phyloP scores from a whole-genome alignment of 2,113 vertebrate species.

The Catagonus wagneri region DNA sequence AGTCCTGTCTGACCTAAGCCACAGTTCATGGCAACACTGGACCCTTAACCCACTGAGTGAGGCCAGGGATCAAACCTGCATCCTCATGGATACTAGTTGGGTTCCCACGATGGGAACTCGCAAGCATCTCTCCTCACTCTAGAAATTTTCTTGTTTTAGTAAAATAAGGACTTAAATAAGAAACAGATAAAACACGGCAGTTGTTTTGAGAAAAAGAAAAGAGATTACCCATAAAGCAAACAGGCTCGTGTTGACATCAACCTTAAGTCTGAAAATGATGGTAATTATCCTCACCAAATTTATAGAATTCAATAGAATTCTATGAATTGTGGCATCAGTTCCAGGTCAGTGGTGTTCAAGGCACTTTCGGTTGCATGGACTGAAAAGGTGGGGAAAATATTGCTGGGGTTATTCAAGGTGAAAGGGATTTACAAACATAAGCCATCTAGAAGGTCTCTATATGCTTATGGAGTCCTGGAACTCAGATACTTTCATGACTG shows the following conservation, averaged over 20 bases:
- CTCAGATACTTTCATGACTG: background rate
- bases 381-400: background rate
- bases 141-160: background rate
- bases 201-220: background rate
- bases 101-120: too few species aligned
- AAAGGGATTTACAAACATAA: background rate
- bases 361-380: background rate
- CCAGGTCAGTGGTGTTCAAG: background rate
- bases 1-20: too few species aligned
- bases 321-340: background rate
- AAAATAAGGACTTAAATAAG: background rate
- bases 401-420: background rate
- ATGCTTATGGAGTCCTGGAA: background rate
- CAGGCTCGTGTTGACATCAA: rapidly evolving
- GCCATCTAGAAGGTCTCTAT: background rate
- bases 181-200: background rate
- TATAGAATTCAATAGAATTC: too few species aligned
- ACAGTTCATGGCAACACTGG: too few species aligned
- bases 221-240: background rate
- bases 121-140: background rate
- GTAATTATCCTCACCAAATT: background rate
- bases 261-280: background rate
- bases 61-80: too few species aligned
- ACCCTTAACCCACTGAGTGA: too few species aligned
- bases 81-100: too few species aligned